These are phyloP conservation scores for Stenodema calcarata DNA, from an alignment of 2,888 invertebrate genomes.

Conservation along the genomic window DNA sequence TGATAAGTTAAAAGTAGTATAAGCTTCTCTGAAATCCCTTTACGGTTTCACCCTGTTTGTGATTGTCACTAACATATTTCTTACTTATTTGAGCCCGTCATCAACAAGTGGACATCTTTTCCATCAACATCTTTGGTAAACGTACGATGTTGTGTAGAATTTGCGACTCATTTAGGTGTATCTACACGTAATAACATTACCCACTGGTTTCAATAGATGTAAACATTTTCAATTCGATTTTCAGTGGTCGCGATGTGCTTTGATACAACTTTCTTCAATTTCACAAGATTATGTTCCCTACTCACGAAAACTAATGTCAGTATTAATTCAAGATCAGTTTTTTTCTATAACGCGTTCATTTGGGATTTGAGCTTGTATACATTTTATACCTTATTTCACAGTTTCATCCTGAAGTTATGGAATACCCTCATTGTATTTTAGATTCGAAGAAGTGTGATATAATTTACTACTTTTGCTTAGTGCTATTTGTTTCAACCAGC, in stretches of 20 bases:
- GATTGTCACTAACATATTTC: too few relatives aligned
- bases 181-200: too few relatives aligned
- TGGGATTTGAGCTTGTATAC: neutral
- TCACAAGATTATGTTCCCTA: neutral
- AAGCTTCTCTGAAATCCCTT: too few relatives aligned
- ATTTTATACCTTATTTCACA: neutral
- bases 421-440: neutral
- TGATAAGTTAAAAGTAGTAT: too few relatives aligned
- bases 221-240: neutral
- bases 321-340: neutral
- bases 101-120: too few relatives aligned
- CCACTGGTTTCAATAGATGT: too few relatives aligned
- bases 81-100: too few relatives aligned
- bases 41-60: too few relatives aligned
- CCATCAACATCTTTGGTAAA: too few relatives aligned
- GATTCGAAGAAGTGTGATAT: constrained; percentile 17
- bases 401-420: neutral
- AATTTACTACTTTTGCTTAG: constrained; percentile 24
- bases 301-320: neutral
- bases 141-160: too few relatives aligned
- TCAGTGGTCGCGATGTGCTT: neutral
- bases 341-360: neutral
- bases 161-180: too few relatives aligned
- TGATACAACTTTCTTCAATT: neutral
- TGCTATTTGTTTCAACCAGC: neutral